Conservation (phyloP, 2,888 invertebrate species). For the Eupithecia dodoneata region DNA sequence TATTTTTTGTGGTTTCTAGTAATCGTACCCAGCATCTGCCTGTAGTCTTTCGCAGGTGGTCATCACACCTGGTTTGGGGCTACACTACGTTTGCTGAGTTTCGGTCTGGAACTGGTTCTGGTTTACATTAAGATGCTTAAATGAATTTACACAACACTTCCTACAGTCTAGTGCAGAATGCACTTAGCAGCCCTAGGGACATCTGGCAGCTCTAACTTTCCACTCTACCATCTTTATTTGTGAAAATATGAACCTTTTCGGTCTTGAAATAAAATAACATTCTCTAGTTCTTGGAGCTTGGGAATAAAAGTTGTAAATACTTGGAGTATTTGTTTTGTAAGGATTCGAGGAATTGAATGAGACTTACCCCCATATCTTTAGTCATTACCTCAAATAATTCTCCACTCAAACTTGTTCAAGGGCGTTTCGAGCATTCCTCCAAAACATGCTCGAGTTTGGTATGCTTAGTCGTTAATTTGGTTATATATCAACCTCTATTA, state of each 20-base stretch:
- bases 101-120: neutral
- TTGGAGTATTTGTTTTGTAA: neutral
- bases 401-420: too few species aligned
- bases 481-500: too few species aligned
- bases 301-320: conserved; percentile 12
- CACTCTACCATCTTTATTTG: conserved; percentile 22
- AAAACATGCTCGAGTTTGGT: too few species aligned
- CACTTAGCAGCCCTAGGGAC: conserved; percentile 34
- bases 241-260: conserved; percentile 20
- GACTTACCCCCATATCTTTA: too few species aligned
- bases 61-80: neutral
- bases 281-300: neutral
- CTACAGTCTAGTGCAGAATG: conserved; percentile 11
- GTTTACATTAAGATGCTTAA: neutral
- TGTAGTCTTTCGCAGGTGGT: neutral
- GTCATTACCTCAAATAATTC: too few species aligned
- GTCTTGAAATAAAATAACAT: conserved; percentile 22
- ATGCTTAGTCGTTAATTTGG: too few species aligned
- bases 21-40: neutral
- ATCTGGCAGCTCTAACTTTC: conserved; percentile 28
- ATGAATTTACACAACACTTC: neutral
- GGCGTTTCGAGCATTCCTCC: too few species aligned
- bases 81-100: neutral
- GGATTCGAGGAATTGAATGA: neutral
- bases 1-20: too few species aligned